Conservation (phyloP, 2,888 invertebrate species). For the Brenthis ino region DNA sequence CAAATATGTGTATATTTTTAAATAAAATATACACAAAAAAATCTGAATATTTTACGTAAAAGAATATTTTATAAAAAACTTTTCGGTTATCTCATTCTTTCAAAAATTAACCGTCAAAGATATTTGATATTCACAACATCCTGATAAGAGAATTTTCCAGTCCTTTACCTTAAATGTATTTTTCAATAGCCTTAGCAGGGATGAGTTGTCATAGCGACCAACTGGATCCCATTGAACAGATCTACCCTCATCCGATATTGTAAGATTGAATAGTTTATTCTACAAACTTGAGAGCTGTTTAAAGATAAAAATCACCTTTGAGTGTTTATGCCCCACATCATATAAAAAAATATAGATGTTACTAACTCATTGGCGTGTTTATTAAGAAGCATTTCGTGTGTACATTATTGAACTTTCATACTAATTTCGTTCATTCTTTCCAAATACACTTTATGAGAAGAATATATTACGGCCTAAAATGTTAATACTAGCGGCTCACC, state of each 20-base stretch:
- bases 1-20: background rate
- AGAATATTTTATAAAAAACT: constrained; percentile 9
- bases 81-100: constrained; percentile 1
- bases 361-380: background rate
- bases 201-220: constrained; percentile 70
- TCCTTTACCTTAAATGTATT: constrained; percentile 45
- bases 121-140: constrained; percentile 40
- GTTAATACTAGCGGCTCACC: no score
- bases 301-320: constrained; percentile 61
- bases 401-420: no score
- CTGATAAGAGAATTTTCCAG: constrained; percentile 48
- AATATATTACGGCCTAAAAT: no score
- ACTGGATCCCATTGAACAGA: constrained; percentile 68
- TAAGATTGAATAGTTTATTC: constrained; percentile 72
- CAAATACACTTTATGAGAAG: no score
- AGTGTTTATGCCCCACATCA: constrained; percentile 32
- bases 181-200: constrained; percentile 50
- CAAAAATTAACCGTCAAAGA: constrained; percentile 40
- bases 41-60: constrained; percentile 2
- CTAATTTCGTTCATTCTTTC: no score
- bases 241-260: constrained; percentile 72
- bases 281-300: constrained; percentile 60
- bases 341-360: constrained; percentile 21
- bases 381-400: no score
- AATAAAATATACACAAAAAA: background rate